A percentile compares a stretch with the other conserved stretches of the same genome.
These are phyloP conservation scores for Stomorhina lunata DNA, from an alignment of 2,888 invertebrate species.

Conservation along the genomic window DNA sequence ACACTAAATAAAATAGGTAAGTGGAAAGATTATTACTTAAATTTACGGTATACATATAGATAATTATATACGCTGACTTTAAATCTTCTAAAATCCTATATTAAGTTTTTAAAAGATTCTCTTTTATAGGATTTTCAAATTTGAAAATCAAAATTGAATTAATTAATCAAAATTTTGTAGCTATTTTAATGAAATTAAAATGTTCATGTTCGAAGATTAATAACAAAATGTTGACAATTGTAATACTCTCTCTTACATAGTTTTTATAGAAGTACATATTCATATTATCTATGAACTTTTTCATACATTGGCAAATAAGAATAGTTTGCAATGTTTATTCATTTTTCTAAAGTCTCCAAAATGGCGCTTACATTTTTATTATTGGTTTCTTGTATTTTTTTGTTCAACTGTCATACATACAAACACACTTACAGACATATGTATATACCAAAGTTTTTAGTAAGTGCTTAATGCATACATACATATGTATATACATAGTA, in stretches of 20 bases:
- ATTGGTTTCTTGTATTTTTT: conserved; percentile 28
- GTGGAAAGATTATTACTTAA: neutral
- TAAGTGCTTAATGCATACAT: neutral
- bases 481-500: neutral
- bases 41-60: neutral
- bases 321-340: conserved; percentile 42
- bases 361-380: conserved; percentile 60
- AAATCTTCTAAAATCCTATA: no score
- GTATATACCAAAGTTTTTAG: neutral
- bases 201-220: no score
- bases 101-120: no score
- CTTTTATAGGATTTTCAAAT: no score
- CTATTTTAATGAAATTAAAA: no score
- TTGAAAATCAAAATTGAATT: no score
- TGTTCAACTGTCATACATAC: conserved; percentile 68
- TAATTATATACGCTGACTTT: neutral
- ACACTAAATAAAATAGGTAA: conserved; percentile 33
- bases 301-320: neutral
- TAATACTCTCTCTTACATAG: no score
- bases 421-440: conserved; percentile 48
- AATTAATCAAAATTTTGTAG: no score
- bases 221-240: no score
- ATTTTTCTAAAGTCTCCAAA: conserved; percentile 60
- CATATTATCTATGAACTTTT: neutral
- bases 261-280: no score